Conservation (phyloP, 2,113 vertebrate genomes). For the Pluvialis apricaria region DNA sequence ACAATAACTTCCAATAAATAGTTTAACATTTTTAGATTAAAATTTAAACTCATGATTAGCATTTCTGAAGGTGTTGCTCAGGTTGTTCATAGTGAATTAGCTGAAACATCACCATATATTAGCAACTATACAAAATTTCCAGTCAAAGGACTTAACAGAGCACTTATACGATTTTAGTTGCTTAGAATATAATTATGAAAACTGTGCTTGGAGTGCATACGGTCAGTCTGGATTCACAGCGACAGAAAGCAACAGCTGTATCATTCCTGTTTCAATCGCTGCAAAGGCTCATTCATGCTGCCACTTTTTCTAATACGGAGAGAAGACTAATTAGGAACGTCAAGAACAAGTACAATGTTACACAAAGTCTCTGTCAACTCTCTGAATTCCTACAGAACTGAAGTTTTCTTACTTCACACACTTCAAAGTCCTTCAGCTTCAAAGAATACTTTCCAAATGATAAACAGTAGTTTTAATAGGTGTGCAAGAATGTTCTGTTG, state of each 20-base stretch:
- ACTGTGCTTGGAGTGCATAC: neutral
- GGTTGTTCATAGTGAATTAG: neutral
- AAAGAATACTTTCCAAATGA: neutral
- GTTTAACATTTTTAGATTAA: neutral
- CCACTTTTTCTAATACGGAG: neutral
- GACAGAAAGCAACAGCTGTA: neutral
- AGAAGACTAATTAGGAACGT: neutral
- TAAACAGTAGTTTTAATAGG: neutral
- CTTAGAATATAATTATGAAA: neutral
- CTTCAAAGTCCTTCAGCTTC: neutral
- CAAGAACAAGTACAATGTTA: neutral
- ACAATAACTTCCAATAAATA: neutral
- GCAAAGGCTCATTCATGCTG: neutral
- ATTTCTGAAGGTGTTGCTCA: neutral
- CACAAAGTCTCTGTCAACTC: neutral
- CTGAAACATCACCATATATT: neutral
- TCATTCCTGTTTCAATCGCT: neutral
- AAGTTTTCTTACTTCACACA: neutral
- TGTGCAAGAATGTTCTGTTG: neutral
- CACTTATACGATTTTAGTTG: neutral
- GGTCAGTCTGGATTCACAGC: neutral
- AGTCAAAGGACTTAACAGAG: neutral
- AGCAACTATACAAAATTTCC: rapidly evolving
- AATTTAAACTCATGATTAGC: neutral
- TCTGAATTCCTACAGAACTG: neutral